These are phyloP conservation scores for Enteromius anoplus DNA, from an alignment of 2,797 vertebrate species.

Conservation along the genomic window DNA sequence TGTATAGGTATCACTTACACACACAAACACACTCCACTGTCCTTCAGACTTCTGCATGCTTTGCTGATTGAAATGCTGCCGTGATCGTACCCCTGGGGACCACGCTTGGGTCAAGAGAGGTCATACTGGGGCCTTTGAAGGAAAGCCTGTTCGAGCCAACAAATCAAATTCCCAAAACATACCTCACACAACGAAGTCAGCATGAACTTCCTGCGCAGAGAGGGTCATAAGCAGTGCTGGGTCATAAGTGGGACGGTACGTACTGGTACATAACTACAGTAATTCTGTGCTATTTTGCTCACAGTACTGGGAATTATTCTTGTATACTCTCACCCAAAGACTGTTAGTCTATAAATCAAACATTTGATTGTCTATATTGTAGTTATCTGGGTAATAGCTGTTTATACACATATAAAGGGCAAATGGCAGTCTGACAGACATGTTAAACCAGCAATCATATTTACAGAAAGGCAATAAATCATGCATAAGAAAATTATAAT, in stretches of 20 bases:
- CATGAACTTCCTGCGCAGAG: constrained; percentile 55
- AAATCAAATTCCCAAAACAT: constrained; percentile 55
- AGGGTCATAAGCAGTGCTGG: constrained; percentile 17
- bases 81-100: constrained; percentile 59
- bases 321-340: neutral
- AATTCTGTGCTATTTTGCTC: neutral
- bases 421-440: neutral
- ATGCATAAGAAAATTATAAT: neutral
- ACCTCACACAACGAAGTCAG: constrained; percentile 48
- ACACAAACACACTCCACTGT: constrained; percentile 61
- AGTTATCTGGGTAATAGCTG: neutral
- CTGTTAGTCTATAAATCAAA: neutral
- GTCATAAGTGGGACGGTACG: constrained; percentile 16
- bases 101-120: constrained; percentile 63
- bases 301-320: neutral
- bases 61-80: constrained; percentile 53
- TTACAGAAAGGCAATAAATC: neutral
- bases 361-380: neutral
- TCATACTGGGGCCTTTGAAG: constrained; percentile 64
- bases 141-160: constrained; percentile 61
- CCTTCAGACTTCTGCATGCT: constrained; percentile 69
- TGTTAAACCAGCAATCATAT: neutral
- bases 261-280: neutral
- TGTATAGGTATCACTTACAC: constrained; percentile 68
- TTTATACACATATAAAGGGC: neutral